phyloP scores from a whole-genome alignment of 2,113 vertebrate species.

The Varanus komodoensis region DNA sequence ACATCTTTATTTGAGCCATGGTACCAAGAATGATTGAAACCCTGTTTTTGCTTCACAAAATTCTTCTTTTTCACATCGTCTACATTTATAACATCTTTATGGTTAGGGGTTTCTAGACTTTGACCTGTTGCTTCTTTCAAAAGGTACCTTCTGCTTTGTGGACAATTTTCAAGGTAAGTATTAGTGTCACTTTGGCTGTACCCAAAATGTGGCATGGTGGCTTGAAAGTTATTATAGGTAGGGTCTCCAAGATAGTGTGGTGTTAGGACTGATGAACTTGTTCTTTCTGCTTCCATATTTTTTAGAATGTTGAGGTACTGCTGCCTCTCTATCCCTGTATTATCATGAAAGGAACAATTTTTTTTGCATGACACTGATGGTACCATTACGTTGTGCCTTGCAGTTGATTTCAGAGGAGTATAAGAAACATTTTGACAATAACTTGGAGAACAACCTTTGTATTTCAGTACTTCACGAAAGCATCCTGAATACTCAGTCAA shows the following conservation, averaged over 20 bases:
- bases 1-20: background rate
- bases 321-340: background rate
- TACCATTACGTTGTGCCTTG: constrained; percentile 39
- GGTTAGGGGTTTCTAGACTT: constrained; percentile 33
- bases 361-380: constrained; percentile 26
- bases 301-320: constrained; percentile 47
- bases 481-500: constrained; percentile 44
- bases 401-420: constrained; percentile 39
- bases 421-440: constrained; percentile 20
- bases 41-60: constrained; percentile 22
- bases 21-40: constrained; percentile 30
- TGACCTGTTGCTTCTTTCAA: constrained; percentile 39
- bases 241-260: constrained; percentile 42
- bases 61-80: constrained; percentile 38
- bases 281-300: constrained; percentile 41
- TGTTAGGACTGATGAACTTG: constrained; percentile 41
- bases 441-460: constrained; percentile 39
- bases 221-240: constrained; percentile 48
- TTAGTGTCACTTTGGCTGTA: background rate
- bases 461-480: constrained; percentile 36
- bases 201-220: constrained; percentile 15
- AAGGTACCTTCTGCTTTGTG: constrained; percentile 44
- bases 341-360: constrained; percentile 34
- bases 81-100: constrained; percentile 40
- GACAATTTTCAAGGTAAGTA: constrained; percentile 37